Evolutionary conservation across 2,113 vertebrate species (phyloP).

Genomic region (Lophotis ruficrista): DNA sequence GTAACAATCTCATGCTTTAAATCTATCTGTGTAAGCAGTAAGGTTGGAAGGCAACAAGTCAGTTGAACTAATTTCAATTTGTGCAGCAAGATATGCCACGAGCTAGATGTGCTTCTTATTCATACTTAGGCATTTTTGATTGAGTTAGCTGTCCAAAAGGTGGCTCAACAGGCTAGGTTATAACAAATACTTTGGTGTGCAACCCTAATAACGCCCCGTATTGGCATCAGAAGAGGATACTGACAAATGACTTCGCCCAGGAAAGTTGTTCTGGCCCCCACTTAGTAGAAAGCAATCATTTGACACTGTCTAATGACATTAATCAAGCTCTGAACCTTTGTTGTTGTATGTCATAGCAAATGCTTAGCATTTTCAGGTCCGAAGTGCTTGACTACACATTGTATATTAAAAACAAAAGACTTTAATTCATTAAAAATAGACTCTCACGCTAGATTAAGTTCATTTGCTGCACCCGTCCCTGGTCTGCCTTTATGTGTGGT

Average conservation of each 20-base stretch:
- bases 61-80: background rate
- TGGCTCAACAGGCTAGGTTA: background rate
- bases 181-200: background rate
- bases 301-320: background rate
- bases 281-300: background rate
- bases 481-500: slow-evolving; percentile 54
- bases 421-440: slow-evolving; percentile 67
- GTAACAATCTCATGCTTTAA: background rate
- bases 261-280: background rate
- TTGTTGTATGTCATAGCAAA: slow-evolving; percentile 45
- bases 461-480: slow-evolving; percentile 46
- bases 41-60: background rate
- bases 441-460: slow-evolving; percentile 65
- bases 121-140: accelerated
- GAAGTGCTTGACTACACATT: slow-evolving; percentile 50
- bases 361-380: slow-evolving; percentile 39
- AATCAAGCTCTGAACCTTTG: slow-evolving; percentile 37
- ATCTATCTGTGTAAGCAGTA: background rate
- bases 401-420: slow-evolving; percentile 64
- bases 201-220: background rate
- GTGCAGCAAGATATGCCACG: background rate
- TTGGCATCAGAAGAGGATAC: background rate
- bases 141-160: background rate
- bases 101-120: background rate
- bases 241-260: background rate